Conservation (phyloP, 2,797 vertebrate genomes). For the Paramormyrops hopkinsi region DNA sequence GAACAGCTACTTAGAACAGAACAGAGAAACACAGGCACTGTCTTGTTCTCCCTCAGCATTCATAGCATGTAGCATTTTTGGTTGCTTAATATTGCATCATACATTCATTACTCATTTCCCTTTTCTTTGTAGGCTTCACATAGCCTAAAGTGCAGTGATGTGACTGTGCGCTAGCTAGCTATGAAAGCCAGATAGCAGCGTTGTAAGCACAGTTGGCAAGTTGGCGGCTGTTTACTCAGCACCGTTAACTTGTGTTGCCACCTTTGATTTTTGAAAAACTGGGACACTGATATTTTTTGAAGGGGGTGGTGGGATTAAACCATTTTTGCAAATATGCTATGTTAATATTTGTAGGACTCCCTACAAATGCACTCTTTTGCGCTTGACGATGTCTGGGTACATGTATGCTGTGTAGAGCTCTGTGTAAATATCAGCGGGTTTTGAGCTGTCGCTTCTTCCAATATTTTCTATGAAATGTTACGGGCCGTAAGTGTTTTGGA, state of each 20-base stretch:
- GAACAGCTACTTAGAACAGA: background rate
- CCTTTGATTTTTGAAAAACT: background rate
- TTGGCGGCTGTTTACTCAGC: background rate
- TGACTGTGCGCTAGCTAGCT: background rate
- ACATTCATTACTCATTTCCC: background rate
- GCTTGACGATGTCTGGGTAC: background rate
- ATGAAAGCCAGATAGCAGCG: background rate
- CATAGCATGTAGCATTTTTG: background rate
- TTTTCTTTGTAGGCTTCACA: background rate
- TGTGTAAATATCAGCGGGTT: background rate
- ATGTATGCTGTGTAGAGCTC: background rate
- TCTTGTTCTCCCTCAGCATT: background rate
- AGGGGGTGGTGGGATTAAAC: background rate
- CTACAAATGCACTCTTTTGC: background rate
- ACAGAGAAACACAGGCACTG: background rate
- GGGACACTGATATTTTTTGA: background rate
- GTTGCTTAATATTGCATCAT: background rate
- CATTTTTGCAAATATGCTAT: background rate
- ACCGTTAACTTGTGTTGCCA: background rate
- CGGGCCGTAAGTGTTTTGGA: no score
- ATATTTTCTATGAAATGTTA: background rate
- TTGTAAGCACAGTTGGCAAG: background rate
- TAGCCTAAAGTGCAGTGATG: background rate
- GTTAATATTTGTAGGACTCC: background rate
- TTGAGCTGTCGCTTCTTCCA: background rate